Evolutionary conservation across 2,113 vertebrate genomes (phyloP), one percentile per base, ranked within the genome.

Genomic region (Hippocampus comes): DNA sequence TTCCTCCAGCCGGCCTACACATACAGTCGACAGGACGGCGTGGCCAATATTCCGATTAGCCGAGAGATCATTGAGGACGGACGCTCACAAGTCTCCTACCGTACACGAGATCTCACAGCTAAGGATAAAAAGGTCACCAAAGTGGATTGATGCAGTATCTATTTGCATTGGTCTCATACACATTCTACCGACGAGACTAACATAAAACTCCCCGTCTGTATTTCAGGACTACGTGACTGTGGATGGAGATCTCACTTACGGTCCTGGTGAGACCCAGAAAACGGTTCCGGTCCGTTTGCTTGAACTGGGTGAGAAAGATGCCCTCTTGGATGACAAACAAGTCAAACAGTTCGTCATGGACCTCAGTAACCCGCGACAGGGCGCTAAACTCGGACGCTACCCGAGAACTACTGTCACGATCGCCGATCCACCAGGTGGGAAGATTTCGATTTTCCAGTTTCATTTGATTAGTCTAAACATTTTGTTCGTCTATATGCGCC

Each of bases 1-100:
- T 98, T 99, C 83, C 88, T 94, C 71, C 94, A 97, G 84, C 93
- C 96, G 0, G 89, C 93, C 23, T 97, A 94, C 82, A 89, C 87
- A 0, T 94, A 94, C 92, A 95, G 92, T 80, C 90, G 93, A 1
- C 89, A 92, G 66, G 96, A 99, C 0, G 91, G 93, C 0, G 55
- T 96, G 76, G 96, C 93, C 64, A 94, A 94, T 72, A 96, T 99
- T 76, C 95, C 95, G 0, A 89, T 99, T 17, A 63, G 83, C 41
- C 90, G 96, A 77, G 94, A 95, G 82, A 95, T 98, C 82, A 84
- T 95, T 0, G 95, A 97, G 63, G 93, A 92, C 0, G 94, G 95
- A 73, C 96, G 94, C 68, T 93, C 96, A 1, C 95, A 98, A 76
- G 95, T 99, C 81, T 93, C 93, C 27, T 99, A 96, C 87, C 91